Evolutionary conservation across 2,797 vertebrate species (phyloP).

Genomic region (Pterois miles): DNA sequence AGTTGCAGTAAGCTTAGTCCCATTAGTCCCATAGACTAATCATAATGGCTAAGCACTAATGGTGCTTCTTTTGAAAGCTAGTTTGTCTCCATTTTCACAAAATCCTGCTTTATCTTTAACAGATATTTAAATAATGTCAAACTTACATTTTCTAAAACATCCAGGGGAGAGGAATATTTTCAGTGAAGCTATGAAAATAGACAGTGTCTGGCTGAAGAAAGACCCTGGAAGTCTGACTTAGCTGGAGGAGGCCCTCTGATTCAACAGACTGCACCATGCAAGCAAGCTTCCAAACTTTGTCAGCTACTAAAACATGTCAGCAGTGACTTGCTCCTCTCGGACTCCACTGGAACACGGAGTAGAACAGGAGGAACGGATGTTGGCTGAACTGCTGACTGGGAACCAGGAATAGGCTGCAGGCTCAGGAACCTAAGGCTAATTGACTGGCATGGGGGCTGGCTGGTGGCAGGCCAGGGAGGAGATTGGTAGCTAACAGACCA

Average conservation of each 20-base stretch:
- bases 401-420: neutral
- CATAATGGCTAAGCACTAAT: no score
- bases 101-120: no score
- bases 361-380: neutral
- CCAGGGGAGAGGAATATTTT: slow-evolving; percentile 26
- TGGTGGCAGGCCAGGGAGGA: no score
- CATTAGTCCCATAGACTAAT: no score
- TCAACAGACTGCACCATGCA: neutral
- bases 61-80: no score
- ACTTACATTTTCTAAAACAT: no score
- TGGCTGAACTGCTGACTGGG: neutral
- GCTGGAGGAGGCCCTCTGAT: neutral
- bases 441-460: neutral
- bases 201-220: slow-evolving; percentile 23
- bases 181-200: slow-evolving; percentile 47
- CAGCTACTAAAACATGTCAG: neutral
- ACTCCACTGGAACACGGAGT: no score
- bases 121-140: no score
- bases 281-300: neutral
- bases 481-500: no score
- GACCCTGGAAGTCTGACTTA: slow-evolving; percentile 16
- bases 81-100: no score
- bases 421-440: neutral
- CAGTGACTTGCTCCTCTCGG: no score
- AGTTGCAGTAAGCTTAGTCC: no score